phyloP scores from a whole-genome alignment of 2,888 invertebrate genomes.

The Vesta saturnalis region DNA sequence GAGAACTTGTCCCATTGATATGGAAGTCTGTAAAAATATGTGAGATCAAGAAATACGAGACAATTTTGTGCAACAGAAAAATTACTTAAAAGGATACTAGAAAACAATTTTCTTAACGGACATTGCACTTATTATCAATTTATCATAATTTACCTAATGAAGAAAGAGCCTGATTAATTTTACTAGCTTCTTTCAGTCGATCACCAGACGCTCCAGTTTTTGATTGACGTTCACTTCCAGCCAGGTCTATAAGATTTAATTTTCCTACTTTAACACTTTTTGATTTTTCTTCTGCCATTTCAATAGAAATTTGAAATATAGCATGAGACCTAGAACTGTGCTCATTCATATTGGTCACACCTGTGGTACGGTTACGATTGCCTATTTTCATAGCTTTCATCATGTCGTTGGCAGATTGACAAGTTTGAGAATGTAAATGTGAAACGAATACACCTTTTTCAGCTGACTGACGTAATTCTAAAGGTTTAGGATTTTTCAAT shows the following conservation, averaged over 20 bases:
- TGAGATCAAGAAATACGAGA: no score
- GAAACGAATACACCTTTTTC: conserved; percentile 89
- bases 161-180: conserved; percentile 96
- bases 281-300: conserved; percentile 83
- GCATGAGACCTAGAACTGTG: conserved; percentile 98
- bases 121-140: no score
- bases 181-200: conserved; percentile 93
- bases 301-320: conserved; percentile 97
- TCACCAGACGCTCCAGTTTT: conserved; percentile 97
- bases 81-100: no score
- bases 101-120: no score
- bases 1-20: no score
- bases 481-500: conserved; percentile 63
- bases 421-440: conserved; percentile 92
- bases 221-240: conserved; percentile 96
- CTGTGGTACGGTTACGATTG: conserved; percentile 91
- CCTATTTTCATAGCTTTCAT: conserved; percentile 93
- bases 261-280: conserved; percentile 83
- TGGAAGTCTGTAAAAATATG: no score
- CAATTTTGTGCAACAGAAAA: no score
- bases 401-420: conserved; percentile 94
- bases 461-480: conserved; percentile 72
- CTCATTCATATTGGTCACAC: conserved; percentile 75
- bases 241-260: conserved; percentile 96
- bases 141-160: conserved; percentile 89